Evolutionary conservation across 1,140 invertebrate species (phyloP), one percentile per base, ranked within the genome.

Genomic region (Colletes gigas): DNA sequence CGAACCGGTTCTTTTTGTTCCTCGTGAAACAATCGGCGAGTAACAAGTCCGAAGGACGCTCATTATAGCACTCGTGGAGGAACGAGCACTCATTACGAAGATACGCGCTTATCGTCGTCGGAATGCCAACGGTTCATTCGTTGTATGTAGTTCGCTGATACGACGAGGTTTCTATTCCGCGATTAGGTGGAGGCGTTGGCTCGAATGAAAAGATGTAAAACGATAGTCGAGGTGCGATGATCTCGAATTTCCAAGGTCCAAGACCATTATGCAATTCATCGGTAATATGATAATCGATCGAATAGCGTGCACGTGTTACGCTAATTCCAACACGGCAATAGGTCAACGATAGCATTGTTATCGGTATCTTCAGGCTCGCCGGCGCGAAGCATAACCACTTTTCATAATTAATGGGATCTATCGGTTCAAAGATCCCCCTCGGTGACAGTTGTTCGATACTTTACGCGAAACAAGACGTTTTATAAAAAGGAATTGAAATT

Each of bases 101-200:
- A 88, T 88, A 88, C 72, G 84, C 82, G 84, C 82, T 88, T 88
- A 88, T 88, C 88, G 79, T 67, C 71, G 72, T 17, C 39, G 86
- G 80, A 88, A 88, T 86, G 86, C 30, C 82, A 84, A 69, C 69
- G 65, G 73, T 78, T 59, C 74, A 66, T 78, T 81, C 67, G 63
- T 69, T 75, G 73, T 75, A 78, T 60, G 50, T 63, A 17, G 39
- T 83, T 79, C 67, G 47, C 70, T 71, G 59, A 75, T 76, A 66
- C 78, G 17, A 57, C 74, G 62, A 63, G 59, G 52, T 78, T 81
- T 77, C 19, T 19, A 60, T 85, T 68, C 75, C 8, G 50, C 12
- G 17, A 21, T 19, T 21, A 14, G 17, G 30, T 30, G 30, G 15
- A 12, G 7, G n/a, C 17, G 12, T 17, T 3, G 30, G 10, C 10